Percentiles rank a stretch among this genome's conserved stretches.
phyloP scores from a whole-genome alignment of 2,888 invertebrate species.

The Drosophila melanosoma region DNA sequence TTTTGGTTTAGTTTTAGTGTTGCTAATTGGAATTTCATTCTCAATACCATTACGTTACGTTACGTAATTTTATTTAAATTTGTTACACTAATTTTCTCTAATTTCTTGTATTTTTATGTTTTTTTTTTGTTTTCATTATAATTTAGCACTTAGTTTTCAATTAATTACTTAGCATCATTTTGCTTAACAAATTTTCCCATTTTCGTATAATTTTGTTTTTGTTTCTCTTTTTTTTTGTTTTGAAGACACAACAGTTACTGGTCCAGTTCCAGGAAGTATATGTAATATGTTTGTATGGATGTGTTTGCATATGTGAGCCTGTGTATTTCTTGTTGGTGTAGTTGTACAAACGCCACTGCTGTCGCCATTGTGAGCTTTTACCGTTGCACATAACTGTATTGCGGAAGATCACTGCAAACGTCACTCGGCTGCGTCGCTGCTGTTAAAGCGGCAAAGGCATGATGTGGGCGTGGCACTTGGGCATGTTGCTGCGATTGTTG shows the following conservation, averaged over 20 bases:
- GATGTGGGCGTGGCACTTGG: constrained; percentile 60
- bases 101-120: constrained; percentile 43
- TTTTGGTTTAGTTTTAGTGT: constrained; percentile 12
- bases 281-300: constrained; percentile 60
- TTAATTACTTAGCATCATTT: constrained; percentile 50
- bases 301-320: constrained; percentile 49
- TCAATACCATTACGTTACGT: constrained; percentile 34
- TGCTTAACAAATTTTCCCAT: constrained; percentile 52
- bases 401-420: constrained; percentile 63
- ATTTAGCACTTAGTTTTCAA: constrained; percentile 78
- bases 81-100: constrained; percentile 68
- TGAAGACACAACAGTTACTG: constrained; percentile 86
- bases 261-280: constrained; percentile 85
- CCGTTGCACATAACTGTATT: constrained; percentile 68
- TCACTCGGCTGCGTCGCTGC: constrained; percentile 60
- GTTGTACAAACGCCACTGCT: constrained; percentile 28
- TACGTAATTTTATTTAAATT: constrained; percentile 33
- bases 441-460: constrained; percentile 66
- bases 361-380: constrained; percentile 50
- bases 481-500: constrained; percentile 27
- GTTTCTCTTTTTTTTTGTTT: constrained; percentile 68
- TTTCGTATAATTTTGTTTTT: constrained; percentile 50
- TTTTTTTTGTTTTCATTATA: constrained; percentile 26
- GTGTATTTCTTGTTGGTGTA: constrained; percentile 20
- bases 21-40: constrained; percentile 69